These are phyloP conservation scores for Gortyna flavago DNA, from an alignment of 2,888 invertebrate species.

Conservation along the genomic window DNA sequence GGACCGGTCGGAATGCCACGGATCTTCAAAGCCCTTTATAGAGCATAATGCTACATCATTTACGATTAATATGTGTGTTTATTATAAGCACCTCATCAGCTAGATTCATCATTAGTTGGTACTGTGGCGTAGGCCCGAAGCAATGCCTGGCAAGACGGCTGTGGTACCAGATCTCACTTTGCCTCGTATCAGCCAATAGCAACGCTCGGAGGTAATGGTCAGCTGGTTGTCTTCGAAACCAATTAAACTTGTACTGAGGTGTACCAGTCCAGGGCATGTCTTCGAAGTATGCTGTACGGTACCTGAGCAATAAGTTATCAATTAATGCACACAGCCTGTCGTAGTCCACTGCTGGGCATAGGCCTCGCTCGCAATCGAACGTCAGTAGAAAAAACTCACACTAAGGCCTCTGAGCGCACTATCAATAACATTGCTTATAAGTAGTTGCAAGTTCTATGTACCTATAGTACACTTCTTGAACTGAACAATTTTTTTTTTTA, in stretches of 20 bases:
- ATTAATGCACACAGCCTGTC: not conserved
- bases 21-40: no score
- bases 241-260: slow-evolving; percentile 97
- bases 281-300: slow-evolving; percentile 95
- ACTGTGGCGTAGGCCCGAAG: slow-evolving; percentile 90
- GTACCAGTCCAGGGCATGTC: slow-evolving; percentile 95
- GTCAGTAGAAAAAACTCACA: no score
- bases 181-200: slow-evolving; percentile 90
- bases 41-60: no score
- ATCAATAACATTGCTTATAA: no score
- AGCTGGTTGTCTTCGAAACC: slow-evolving; percentile 95
- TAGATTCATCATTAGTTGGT: slow-evolving; percentile 79
- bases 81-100: slow-evolving; percentile 90
- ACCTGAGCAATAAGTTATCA: slow-evolving; percentile 73
- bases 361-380: no score
- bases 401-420: no score
- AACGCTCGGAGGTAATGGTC: slow-evolving; percentile 97
- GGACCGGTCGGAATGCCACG: no score
- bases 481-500: no score
- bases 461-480: no score
- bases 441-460: no score
- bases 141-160: slow-evolving; percentile 66
- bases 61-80: not conserved
- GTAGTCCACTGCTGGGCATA: no score
- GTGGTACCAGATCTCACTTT: not conserved